Evolutionary conservation across 2,113 vertebrate genomes (phyloP).

Genomic region (Periophthalmodon schlosseri): DNA sequence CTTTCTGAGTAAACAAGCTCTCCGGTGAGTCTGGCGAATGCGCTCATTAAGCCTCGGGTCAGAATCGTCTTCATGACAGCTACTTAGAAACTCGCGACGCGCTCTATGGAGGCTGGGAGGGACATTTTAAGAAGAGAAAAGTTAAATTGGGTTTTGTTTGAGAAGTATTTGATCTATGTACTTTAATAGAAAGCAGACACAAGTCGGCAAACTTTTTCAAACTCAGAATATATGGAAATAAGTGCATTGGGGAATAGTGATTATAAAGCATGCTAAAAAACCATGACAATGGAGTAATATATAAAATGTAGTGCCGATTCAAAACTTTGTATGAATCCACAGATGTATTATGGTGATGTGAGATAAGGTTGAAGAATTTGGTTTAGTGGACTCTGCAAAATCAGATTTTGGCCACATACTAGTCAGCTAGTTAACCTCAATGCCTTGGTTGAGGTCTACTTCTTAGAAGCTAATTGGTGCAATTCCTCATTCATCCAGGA

Average conservation of each 20-base stretch:
- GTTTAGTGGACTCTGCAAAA: too few relatives aligned
- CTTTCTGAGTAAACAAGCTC: constrained; percentile 14
- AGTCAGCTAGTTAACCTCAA: too few relatives aligned
- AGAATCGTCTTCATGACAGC: constrained; percentile 16
- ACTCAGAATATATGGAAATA: too few relatives aligned
- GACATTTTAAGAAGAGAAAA: not conserved
- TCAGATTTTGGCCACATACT: too few relatives aligned
- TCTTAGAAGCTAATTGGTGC: too few relatives aligned
- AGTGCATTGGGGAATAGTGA: too few relatives aligned
- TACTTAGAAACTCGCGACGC: constrained; percentile 7
- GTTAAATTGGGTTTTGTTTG: not conserved
- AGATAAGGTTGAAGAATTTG: too few relatives aligned
- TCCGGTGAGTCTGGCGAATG: constrained; percentile 24
- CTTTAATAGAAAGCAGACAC: not conserved
- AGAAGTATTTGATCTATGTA: not conserved
- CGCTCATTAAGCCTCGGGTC: constrained; percentile 17
- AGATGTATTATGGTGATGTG: too few relatives aligned
- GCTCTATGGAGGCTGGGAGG: constrained; percentile 4
- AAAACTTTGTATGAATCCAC: too few relatives aligned
- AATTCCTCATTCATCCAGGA: too few relatives aligned
- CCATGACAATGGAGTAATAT: not conserved
- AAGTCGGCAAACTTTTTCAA: not conserved
- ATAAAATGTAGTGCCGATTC: too few relatives aligned
- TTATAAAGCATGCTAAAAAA: not conserved
- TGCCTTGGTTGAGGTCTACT: too few relatives aligned